A percentile compares a stretch with the other conserved stretches of the same genome.
These are phyloP conservation scores for Choristoneura rosaceana DNA, from an alignment of 2,888 invertebrate genomes.

Conservation along the genomic window DNA sequence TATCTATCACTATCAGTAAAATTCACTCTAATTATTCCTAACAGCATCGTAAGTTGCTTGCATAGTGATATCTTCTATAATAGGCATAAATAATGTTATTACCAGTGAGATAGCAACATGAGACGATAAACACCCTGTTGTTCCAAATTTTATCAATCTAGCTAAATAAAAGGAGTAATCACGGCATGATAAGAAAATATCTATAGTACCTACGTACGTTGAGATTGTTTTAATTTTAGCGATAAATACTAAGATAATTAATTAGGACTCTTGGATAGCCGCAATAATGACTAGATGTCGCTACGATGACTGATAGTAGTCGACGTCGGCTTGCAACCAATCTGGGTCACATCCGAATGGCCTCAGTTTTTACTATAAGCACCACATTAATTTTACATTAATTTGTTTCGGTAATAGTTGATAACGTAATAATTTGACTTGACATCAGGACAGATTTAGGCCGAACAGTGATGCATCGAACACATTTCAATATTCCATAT, in stretches of 20 bases:
- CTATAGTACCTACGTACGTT: neutral
- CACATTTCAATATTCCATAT: conserved; percentile 43
- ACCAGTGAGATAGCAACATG: conserved; percentile 60
- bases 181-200: conserved; percentile 23
- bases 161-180: conserved; percentile 31
- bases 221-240: conserved; percentile 26
- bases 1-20: neutral
- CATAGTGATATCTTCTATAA: conserved; percentile 16
- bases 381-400: neutral
- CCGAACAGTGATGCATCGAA: conserved; percentile 44
- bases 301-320: neutral
- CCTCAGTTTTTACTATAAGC: neutral
- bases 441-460: conserved; percentile 54
- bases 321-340: neutral
- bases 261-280: neutral
- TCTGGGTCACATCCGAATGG: neutral
- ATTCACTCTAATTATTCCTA: neutral
- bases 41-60: conserved; percentile 7
- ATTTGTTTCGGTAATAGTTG: neutral
- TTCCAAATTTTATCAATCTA: conserved; percentile 29
- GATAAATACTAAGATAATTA: conserved; percentile 8
- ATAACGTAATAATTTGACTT: neutral
- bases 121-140: conserved; percentile 45
- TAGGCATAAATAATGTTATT: conserved; percentile 41
- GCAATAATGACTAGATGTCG: neutral